phyloP scores from a whole-genome alignment of 2,888 invertebrate genomes.

The Chironomus tentans region DNA sequence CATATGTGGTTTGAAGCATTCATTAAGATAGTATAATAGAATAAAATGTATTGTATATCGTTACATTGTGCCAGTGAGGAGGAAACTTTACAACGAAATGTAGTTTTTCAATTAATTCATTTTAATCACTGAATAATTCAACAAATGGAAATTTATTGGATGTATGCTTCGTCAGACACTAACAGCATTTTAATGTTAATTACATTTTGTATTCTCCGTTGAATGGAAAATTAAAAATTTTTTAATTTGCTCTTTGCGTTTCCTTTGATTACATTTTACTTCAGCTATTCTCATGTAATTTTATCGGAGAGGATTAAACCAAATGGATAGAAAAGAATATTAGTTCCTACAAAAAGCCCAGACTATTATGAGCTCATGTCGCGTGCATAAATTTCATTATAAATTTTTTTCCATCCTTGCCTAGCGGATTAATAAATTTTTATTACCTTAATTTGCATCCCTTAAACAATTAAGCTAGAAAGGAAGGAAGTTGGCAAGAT shows the following conservation, averaged over 20 bases:
- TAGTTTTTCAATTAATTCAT: not conserved
- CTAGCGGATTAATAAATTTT: conserved; percentile 10
- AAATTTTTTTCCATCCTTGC: not conserved
- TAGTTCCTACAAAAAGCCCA: not conserved
- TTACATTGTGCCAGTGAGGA: not conserved
- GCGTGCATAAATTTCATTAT: not conserved
- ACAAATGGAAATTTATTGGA: not conserved
- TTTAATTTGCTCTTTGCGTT: not conserved
- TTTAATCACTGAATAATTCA: not conserved
- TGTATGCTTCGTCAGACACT: not conserved
- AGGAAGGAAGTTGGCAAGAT: not conserved
- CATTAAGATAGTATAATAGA: not conserved
- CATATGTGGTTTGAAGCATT: not conserved
- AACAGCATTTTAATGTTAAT: not conserved
- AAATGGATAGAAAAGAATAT: too few species aligned
- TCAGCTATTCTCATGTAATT: too few species aligned
- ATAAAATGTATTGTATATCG: not conserved
- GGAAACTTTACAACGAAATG: not conserved
- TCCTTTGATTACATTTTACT: not conserved
- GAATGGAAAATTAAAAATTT: too few species aligned
- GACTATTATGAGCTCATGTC: not conserved
- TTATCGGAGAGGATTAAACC: too few species aligned
- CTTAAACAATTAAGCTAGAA: not conserved
- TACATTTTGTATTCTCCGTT: not conserved
- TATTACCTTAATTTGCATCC: conserved; percentile 10